Evolutionary conservation across 2,797 vertebrate genomes (phyloP).

Genomic region (Eupleurogrammus muticus): DNA sequence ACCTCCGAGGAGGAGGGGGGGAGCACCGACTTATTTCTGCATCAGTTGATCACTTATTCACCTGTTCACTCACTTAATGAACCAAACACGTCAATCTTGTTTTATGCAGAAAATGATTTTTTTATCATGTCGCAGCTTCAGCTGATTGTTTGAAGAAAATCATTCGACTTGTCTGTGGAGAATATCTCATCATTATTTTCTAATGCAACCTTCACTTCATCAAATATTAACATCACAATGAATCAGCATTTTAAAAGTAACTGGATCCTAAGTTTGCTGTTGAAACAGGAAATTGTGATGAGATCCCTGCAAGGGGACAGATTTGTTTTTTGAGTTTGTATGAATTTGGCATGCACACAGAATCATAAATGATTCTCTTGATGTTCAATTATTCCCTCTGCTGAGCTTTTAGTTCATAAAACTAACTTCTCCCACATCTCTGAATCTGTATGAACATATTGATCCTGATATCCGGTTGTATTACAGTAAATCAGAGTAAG

Average conservation of each 20-base stretch:
- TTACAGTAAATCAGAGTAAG: constrained; percentile 49
- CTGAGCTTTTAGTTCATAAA: constrained; percentile 78
- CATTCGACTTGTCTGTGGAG: constrained; percentile 12
- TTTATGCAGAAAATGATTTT: constrained; percentile 62
- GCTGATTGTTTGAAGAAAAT: constrained; percentile 14
- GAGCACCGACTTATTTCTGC: constrained; percentile 48
- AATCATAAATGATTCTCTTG: constrained; percentile 77
- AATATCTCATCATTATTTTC: constrained; percentile 33
- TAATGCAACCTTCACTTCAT: constrained; percentile 14
- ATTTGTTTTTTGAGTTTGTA: neutral
- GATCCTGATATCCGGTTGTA: constrained; percentile 62
- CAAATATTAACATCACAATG: constrained; percentile 33
- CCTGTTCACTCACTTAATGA: constrained; percentile 66
- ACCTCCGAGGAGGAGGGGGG: constrained; percentile 61
- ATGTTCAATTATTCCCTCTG: no score
- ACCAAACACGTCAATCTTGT: constrained; percentile 63
- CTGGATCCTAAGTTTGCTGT: neutral
- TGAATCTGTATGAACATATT: constrained; percentile 72
- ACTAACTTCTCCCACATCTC: constrained; percentile 64
- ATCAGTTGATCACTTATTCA: constrained; percentile 71
- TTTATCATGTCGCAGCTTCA: constrained; percentile 44
- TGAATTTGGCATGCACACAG: neutral
- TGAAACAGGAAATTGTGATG: constrained; percentile 6
- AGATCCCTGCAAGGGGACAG: no score
- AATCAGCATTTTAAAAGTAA: constrained; percentile 25